A percentile compares a stretch with the other conserved stretches of the same genome.
These are phyloP conservation scores for Orchesellides sinensis DNA, from an alignment of 2,888 invertebrate species.

Conservation along the genomic window DNA sequence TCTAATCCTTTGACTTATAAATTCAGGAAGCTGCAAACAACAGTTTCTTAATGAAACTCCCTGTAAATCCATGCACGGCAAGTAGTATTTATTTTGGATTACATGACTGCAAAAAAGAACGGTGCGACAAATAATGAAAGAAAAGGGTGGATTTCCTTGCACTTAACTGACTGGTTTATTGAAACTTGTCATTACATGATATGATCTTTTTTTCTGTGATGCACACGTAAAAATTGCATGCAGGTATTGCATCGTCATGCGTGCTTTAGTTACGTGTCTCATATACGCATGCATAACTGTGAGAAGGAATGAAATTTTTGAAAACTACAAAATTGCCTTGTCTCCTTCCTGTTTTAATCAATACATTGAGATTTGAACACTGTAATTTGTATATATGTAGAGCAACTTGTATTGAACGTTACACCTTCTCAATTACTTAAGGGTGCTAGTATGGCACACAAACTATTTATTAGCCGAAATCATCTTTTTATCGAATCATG, in stretches of 20 bases:
- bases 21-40: background rate
- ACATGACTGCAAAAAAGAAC: background rate
- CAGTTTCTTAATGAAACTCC: conserved; percentile 2
- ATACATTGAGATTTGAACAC: conserved; percentile 4
- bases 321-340: background rate
- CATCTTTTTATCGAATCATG: no score
- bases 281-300: no score
- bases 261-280: no score
- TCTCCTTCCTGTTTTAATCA: conserved; percentile 16
- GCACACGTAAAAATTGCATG: no score
- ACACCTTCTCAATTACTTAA: no score
- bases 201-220: background rate
- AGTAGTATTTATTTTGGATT: conserved; percentile 4
- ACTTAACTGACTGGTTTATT: background rate
- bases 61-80: conserved; percentile 6
- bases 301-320: background rate
- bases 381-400: background rate
- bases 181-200: background rate
- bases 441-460: no score
- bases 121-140: conserved; percentile 2
- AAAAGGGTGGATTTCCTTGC: conserved; percentile 27
- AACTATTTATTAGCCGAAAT: no score
- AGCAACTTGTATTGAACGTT: no score
- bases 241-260: no score
- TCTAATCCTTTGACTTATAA: background rate